Evolutionary conservation across 1,140 invertebrate species (phyloP).

Genomic region (Penaeus chinensis): DNA sequence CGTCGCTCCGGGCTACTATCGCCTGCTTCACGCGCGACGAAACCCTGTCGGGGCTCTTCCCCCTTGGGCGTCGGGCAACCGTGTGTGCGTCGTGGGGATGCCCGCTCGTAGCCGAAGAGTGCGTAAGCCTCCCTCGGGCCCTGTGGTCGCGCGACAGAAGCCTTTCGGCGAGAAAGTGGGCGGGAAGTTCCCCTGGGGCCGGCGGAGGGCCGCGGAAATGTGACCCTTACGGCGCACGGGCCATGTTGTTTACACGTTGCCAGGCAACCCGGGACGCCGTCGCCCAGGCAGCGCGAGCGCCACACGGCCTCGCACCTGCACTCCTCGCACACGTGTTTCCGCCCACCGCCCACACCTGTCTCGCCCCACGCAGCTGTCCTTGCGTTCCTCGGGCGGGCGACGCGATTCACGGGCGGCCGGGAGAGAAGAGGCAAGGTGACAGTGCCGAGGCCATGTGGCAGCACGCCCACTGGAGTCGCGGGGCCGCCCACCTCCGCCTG

Average conservation of each 20-base stretch:
- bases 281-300: conserved; percentile 22
- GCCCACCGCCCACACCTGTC: conserved; percentile 16
- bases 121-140: too few relatives aligned
- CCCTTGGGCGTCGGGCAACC: background rate
- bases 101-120: too few relatives aligned
- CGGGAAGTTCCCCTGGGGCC: too few relatives aligned
- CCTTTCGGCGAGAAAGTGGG: too few relatives aligned
- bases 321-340: conserved; percentile 34
- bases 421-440: too few relatives aligned
- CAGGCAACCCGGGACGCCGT: conserved; percentile 47
- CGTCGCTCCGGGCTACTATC: conserved; percentile 13
- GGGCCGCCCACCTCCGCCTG: too few relatives aligned
- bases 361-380: conserved; percentile 15
- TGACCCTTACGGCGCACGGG: background rate
- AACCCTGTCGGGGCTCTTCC: too few relatives aligned
- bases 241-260: conserved; percentile 55
- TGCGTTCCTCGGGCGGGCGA: background rate
- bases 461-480: too few relatives aligned
- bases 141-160: background rate
- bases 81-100: background rate
- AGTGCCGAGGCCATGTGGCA: too few relatives aligned
- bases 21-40: background rate
- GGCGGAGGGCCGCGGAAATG: background rate
- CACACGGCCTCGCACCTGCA: conserved; percentile 27
- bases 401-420: background rate